Evolutionary conservation across 2,113 vertebrate genomes (phyloP), one percentile per base, ranked within the genome.

Genomic region (Amblyopsis rosae): DNA sequence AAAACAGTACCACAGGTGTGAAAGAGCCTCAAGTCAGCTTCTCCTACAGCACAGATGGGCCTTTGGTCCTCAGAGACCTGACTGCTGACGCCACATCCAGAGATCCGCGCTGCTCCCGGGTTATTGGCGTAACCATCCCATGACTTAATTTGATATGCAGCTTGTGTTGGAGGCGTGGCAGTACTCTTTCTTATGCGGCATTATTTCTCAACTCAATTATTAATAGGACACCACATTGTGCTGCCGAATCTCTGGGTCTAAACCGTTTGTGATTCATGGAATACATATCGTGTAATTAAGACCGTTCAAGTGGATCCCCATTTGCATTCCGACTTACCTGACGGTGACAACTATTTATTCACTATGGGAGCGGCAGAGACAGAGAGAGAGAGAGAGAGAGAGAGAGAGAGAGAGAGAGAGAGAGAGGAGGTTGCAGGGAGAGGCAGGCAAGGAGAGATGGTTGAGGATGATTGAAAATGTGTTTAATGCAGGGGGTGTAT

Each of bases 11-110:
- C 26, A 26, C 26, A 26, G 26, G 26, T 26, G 26, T 26, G 26
- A 26, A 26, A 26, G 26, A 26, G 26, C 26, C 26, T 26, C 92
- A 92, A 5, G 95, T 99, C 70, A 96, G 93, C 86, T 98, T 98
- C 83, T 87, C 94, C 1, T 96, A 98, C 87, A 93, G 93, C 58
- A 67, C 93, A 33, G 93, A 93, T 0, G 93, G 95, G 16, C 95
- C 94, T 15, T 59, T 95, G 72, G 94, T 98, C 46, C 86, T 98
- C 62, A 95, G 94, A 76, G 94, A 97, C 70, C 90, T 98, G 78
- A 95, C 91, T 9, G 93, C 93, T 6, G 66, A 93, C 86, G 95
- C 98, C 84, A 91, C 89, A 79, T 87, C 96, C 49, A 94, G 80
- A 89, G 96, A 97, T 83, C 78, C 82, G 81, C 62, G 64, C 79